A percentile compares a stretch with the other conserved stretches of the same genome.
phyloP scores from a whole-genome alignment of 2,888 invertebrate species.

The Branchellion lobata region DNA sequence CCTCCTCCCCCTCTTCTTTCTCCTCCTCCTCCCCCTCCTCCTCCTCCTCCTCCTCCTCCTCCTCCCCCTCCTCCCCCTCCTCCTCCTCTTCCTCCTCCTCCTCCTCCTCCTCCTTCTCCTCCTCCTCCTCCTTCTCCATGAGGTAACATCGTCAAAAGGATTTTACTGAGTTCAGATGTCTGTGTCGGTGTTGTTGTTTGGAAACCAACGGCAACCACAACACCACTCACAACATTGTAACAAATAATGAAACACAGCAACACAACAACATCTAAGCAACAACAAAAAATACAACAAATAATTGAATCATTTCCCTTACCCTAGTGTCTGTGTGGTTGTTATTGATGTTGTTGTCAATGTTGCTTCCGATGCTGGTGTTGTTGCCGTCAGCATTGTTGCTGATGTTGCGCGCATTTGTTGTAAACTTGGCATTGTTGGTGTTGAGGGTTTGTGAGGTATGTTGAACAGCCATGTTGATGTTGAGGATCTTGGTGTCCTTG shows the following conservation, averaged over 20 bases:
- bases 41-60: conserved; percentile 62
- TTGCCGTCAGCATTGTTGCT: background rate
- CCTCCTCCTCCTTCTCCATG: too few species aligned
- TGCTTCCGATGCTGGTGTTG: background rate
- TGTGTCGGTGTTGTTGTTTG: background rate
- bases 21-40: conserved; percentile 40
- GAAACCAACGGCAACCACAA: too few species aligned
- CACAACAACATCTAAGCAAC: too few species aligned
- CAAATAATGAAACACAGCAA: too few species aligned
- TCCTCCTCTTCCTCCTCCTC: conserved; percentile 65
- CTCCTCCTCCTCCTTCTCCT: conserved; percentile 49
- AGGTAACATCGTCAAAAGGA: too few species aligned
- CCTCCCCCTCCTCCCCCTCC: conserved; percentile 67
- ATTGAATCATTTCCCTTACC: background rate
- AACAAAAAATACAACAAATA: background rate
- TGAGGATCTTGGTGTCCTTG: conserved; percentile 68
- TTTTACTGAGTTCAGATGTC: background rate
- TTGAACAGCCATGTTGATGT: conserved; percentile 65
- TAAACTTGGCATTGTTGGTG: too few species aligned
- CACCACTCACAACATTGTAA: too few species aligned
- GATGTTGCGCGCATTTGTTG: too few species aligned
- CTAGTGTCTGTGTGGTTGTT: background rate
- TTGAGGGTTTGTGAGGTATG: background rate
- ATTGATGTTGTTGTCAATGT: background rate
- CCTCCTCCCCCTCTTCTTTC: conserved; percentile 33